Base-by-base conservation (phyloP, 2,797 vertebrate genomes). In the Apogon talboti region DNA sequence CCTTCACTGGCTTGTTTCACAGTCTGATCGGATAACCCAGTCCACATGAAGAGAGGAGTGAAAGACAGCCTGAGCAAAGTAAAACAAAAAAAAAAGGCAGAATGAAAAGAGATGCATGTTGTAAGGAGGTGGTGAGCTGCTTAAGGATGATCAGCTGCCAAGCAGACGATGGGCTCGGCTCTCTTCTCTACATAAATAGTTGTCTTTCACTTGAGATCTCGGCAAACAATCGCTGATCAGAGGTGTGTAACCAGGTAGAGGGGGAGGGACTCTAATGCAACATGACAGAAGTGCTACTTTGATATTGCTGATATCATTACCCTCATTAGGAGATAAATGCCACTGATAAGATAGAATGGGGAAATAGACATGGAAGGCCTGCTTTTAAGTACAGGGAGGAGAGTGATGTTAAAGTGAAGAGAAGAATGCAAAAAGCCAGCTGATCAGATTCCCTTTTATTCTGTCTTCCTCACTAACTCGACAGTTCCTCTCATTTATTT, bases 221-320 rank as follows among this genome's bases (percentile, higher is more conserved):
- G 11, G 79, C 88, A 90, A 92, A 92, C 92, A 92, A 81, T 89
- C 53, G 46, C 76, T 91, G 91, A 93, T 94, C 86, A 92, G 81
- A 86, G 83, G 75, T 76, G 83, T 77, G 83, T 74, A 82, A 85
- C 75, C 82, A 90, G 84, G 82, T 81, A 71, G 78, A 89, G 79
- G 75, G 79, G 87, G 84, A 83, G 87, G 86, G 69, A 41, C 62
- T 66, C 60, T 92, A 92, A 92, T 90, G 85, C 85, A 83, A 92
- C 88, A 84, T 91, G 93, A 93, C 92, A 92, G 91, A 91, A 93
- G 89, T 89, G 82, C 71, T 79, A 91, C 91, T 93, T 93, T 94
- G 91, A 94, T 92, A 93, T 73, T 16, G 76, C 74, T 80, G 79
- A 64, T 84, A 79, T 82, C 73, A 71, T 90, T 86, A 89, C 71